These are phyloP conservation scores for Eristalis pertinax DNA, from an alignment of 2,888 invertebrate species.

Conservation along the genomic window DNA sequence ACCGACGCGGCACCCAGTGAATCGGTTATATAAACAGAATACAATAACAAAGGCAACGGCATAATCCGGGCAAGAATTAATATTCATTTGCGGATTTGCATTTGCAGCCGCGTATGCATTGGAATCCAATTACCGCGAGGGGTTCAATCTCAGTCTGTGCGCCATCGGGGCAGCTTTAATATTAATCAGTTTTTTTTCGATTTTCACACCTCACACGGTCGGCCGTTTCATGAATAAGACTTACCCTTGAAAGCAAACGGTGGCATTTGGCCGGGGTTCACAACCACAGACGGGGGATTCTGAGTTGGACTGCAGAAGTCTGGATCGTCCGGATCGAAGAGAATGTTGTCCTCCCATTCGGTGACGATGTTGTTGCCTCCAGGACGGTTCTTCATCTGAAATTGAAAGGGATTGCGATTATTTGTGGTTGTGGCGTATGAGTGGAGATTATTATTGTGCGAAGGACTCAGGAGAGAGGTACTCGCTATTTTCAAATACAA, in stretches of 20 bases:
- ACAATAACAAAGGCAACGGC: not conserved
- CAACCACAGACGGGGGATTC: constrained; percentile 66
- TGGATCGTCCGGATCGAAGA: constrained; percentile 81
- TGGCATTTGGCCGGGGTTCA: constrained; percentile 70
- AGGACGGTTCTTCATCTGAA: constrained; percentile 78
- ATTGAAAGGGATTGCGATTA: constrained; percentile 6
- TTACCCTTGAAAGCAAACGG: constrained; percentile 77
- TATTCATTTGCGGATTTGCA: constrained; percentile 44
- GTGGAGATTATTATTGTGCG: too few species aligned
- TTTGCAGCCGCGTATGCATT: constrained; percentile 7
- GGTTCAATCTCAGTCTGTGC: not conserved
- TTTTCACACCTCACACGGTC: constrained; percentile 8
- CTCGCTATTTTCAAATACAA: too few species aligned
- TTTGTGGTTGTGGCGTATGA: too few species aligned
- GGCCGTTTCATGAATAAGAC: constrained; percentile 32
- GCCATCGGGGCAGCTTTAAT: constrained; percentile 21
- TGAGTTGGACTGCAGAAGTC: constrained; percentile 78
- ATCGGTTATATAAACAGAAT: not conserved
- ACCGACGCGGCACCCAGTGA: not conserved
- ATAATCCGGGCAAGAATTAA: constrained; percentile 21
- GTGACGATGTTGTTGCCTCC: constrained; percentile 75
- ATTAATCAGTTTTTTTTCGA: constrained; percentile 34
- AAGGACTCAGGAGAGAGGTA: too few species aligned
- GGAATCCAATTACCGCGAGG: constrained; percentile 48
- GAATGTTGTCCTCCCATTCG: constrained; percentile 80